phyloP scores from a whole-genome alignment of 2,113 vertebrate species.

The Genyomyrus donnyi region DNA sequence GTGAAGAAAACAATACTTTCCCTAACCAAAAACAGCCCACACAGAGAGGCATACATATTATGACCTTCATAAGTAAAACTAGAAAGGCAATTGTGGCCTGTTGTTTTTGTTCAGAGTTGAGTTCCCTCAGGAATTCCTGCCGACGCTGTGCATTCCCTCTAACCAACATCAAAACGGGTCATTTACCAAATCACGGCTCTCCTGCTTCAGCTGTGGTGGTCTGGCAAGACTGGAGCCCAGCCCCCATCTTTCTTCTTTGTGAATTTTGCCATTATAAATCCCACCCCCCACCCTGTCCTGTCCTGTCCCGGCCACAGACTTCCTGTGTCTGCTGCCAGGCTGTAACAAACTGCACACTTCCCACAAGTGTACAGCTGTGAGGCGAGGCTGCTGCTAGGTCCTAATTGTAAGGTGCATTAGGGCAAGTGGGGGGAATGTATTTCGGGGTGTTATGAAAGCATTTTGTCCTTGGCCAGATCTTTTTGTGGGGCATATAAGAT shows the following conservation, averaged over 20 bases:
- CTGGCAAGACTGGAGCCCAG: neutral
- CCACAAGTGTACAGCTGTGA: conserved; percentile 26
- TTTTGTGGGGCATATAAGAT: conserved; percentile 35
- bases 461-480: conserved; percentile 25
- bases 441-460: conserved; percentile 35
- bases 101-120: conserved; percentile 11
- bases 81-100: conserved; percentile 35
- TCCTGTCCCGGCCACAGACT: conserved; percentile 38
- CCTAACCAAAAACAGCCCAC: conserved; percentile 45
- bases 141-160: conserved; percentile 30
- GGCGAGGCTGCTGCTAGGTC: conserved; percentile 31
- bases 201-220: neutral
- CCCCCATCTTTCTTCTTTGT: neutral
- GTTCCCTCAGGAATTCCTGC: conserved; percentile 19
- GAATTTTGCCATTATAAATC: neutral
- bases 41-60: conserved; percentile 30
- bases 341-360: too few relatives aligned
- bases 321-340: too few relatives aligned
- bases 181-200: conserved; percentile 48
- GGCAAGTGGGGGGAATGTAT: conserved; percentile 40
- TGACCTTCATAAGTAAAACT: conserved; percentile 13
- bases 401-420: conserved; percentile 49
- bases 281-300: conserved; percentile 30
- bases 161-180: conserved; percentile 38
- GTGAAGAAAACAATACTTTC: conserved; percentile 22